Percentiles rank a stretch among this genome's conserved stretches.
phyloP scores from a whole-genome alignment of 2,797 vertebrate genomes.

The Loriculus beryllinus region DNA sequence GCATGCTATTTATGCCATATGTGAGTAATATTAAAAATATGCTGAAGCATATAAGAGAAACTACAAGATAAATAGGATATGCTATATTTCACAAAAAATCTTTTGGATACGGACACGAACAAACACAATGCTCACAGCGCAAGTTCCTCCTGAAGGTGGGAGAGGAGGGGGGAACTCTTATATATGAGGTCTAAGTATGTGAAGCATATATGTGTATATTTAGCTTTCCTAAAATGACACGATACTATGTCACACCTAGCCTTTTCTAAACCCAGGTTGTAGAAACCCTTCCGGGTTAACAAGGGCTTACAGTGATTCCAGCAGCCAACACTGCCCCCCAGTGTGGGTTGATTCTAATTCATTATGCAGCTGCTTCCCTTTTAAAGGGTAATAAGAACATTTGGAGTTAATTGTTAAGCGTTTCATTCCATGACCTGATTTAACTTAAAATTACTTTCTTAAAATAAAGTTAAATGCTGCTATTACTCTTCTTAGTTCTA shows the following conservation, averaged over 20 bases:
- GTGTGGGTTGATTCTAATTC: not conserved
- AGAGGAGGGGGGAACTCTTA: not conserved
- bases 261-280: not conserved
- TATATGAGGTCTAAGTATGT: not conserved
- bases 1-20: not conserved
- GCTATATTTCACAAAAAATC: not conserved
- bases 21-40: not conserved
- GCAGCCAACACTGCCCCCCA: conserved; percentile 48
- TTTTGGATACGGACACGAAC: not conserved
- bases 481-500: not conserved
- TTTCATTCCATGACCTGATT: not conserved
- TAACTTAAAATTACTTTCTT: not conserved
- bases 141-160: not conserved
- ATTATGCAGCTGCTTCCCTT: not conserved
- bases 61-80: not conserved
- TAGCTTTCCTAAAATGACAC: not conserved
- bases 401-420: not conserved
- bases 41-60: not conserved
- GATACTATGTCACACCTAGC: rapidly evolving
- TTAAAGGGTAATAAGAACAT: not conserved
- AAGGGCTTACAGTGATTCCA: not conserved
- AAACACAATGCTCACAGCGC: not conserved
- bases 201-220: not conserved
- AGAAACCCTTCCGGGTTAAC: not conserved
- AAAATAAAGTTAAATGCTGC: not conserved